Evolutionary conservation across 2,888 invertebrate species (phyloP), one percentile per base, ranked within the genome.

Genomic region (Tenthredo distinguenda): DNA sequence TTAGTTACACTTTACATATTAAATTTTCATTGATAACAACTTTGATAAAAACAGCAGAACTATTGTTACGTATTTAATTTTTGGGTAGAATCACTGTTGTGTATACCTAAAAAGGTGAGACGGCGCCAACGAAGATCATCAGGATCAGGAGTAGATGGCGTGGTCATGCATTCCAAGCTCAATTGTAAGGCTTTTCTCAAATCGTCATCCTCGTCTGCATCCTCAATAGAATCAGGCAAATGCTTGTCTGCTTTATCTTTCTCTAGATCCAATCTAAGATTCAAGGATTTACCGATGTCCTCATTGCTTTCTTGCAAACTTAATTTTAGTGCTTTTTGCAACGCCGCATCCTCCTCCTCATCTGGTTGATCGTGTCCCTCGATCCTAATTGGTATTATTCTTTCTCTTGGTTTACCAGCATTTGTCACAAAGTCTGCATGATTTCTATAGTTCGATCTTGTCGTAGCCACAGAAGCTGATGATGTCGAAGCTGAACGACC

Each of bases 241-340:
- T 85, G 81, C 21, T 86, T 62, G 10, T 86, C 85, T 9, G 84
- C 74, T 34, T 87, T 86, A 47, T 86, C 86, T 68, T 71, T 88
- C 3, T 87, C 87, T 12, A 89, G 86, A 34, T 89, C 89, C 65
- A 91, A 86, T 86, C 91, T 89, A 71, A 91, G 85, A 40, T 90
- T 91, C 2, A 90, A 84, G n/a, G 87, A 89, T 37, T 88, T 88
- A 18, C 90, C 89, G 18, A 87, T 87, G 62, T 90, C 88, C 15
- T 87, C 90, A 12, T 89, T 87, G 15, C 91, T 93, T 55, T 94
- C 93, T 85, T 93, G 92, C 86, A 95, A 91, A 90, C 95, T 95
- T 85, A 95, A 90, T 84, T 94, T 91, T 34, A 95, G 90, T 2
- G 95, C 95, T 82, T 93, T 93, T 88, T 95, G 94, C 26, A 95